Base-by-base conservation (phyloP, 2,113 vertebrate genomes). In the Propithecus coquereli region DNA sequence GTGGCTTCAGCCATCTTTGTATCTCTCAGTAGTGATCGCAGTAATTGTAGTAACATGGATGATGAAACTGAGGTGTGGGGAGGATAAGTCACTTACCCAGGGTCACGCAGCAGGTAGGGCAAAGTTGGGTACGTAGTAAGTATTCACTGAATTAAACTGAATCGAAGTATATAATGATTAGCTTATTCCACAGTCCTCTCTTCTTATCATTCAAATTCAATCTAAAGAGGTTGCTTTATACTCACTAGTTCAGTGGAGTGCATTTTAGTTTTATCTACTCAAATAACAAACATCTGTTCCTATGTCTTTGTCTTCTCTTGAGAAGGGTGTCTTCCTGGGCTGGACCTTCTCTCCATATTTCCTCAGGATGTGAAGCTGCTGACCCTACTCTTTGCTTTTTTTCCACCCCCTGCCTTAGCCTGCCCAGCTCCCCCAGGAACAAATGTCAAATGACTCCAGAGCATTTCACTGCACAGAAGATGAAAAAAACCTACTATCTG, bases 401-500 rank as follows among this genome's bases (percentile, higher is more conserved):
- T 54, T 76, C 34, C 1, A 16, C 14, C 32, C n/a, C 8, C 25
- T 80, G 1, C 27, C 25, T 61, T 87, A 98, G 99, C 97, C 87
- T 98, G 90, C 97, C 96, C 92, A 98, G 94, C 76, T 97, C 95
- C 18, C 97, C 79, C 81, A 98, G 97, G 88, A 98, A 99, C 59
- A 98, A 98, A 94, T 93, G 91, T 76, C 99, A 87, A 91, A 73
- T 97, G 87, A 12, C 94, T 40, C 81, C 98, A 4, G 99, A 99
- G 27, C 81, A 99, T 95, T 98, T 98, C 14, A 95, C 97, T 85
- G 99, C 99, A 76, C 99, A 99, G 98, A 99, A 99, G 97, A 98
- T 99, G 96, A 99, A 99, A 98, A 98, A 98, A 83, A 99, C 99
- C 5, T 99, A 99, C 98, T 99, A 99, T 94, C 96, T 99, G 92